Evolutionary conservation across 2,113 vertebrate species (phyloP).

Genomic region (Equus przewalskii): DNA sequence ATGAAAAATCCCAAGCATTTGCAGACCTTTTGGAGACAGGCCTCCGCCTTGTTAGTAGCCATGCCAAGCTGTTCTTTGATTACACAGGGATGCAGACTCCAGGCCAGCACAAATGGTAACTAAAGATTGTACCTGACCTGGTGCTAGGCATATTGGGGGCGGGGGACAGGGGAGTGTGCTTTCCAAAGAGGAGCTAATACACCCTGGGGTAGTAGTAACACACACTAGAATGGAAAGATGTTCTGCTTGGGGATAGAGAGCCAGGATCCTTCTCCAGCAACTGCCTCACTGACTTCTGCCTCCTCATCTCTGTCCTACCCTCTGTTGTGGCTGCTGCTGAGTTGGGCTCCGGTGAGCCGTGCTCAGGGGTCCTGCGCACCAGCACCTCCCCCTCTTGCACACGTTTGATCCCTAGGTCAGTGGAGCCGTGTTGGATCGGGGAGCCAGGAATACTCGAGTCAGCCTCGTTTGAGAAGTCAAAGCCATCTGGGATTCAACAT

Average conservation of each 20-base stretch:
- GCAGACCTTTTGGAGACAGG: conserved; percentile 81
- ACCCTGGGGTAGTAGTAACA: conserved; percentile 88
- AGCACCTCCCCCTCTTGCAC: conserved; percentile 94
- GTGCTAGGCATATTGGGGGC: conserved; percentile 81
- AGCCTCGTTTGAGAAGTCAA: conserved; percentile 98
- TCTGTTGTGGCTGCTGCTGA: conserved; percentile 96
- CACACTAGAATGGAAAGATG: conserved; percentile 88
- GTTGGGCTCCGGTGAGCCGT: conserved; percentile 91
- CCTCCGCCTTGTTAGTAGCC: conserved; percentile 83
- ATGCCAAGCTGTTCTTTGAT: conserved; percentile 88
- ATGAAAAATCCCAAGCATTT: conserved; percentile 88
- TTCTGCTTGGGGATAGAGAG: conserved; percentile 88
- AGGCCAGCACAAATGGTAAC: conserved; percentile 87
- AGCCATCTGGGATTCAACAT: conserved; percentile 99
- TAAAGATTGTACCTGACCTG: conserved; percentile 89
- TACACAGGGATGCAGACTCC: conserved; percentile 89
- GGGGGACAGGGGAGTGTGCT: conserved; percentile 77
- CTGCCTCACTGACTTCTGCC: conserved; percentile 91
- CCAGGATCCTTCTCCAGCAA: conserved; percentile 89
- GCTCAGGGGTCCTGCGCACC: conserved; percentile 91
- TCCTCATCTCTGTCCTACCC: conserved; percentile 97
- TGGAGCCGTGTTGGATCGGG: conserved; percentile 93
- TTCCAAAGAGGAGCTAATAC: conserved; percentile 88
- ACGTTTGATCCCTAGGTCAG: conserved; percentile 94
- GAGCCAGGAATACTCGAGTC: conserved; percentile 95